phyloP scores from a whole-genome alignment of 1,140 invertebrate genomes.

The Homalodisca vitripennis region DNA sequence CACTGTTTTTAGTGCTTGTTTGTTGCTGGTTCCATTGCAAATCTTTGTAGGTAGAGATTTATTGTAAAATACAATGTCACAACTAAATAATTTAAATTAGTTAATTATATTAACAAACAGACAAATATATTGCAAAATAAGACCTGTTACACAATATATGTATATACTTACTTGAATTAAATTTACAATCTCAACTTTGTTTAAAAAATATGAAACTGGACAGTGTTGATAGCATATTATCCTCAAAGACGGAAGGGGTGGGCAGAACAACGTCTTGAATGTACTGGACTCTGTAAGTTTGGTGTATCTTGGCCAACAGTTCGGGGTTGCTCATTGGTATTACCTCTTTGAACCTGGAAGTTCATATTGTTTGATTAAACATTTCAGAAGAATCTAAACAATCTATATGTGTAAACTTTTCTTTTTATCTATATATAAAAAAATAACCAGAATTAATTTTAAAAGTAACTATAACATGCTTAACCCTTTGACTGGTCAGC shows the following conservation, averaged over 20 bases:
- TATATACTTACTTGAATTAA: slow-evolving; percentile 85
- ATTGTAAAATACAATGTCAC: too few species aligned
- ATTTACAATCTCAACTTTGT: slow-evolving; percentile 99
- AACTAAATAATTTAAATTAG: slow-evolving; percentile 9
- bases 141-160: too few species aligned
- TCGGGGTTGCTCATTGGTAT: slow-evolving; percentile 96
- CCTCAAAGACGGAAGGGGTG: slow-evolving; percentile 98
- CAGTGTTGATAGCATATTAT: slow-evolving; percentile 96
- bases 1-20: too few species aligned
- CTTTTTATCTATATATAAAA: too few species aligned
- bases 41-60: too few species aligned
- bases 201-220: slow-evolving; percentile 99
- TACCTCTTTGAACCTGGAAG: slow-evolving; percentile 80
- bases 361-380: too few species aligned
- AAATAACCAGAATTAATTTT: too few species aligned
- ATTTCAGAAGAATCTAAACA: too few species aligned
- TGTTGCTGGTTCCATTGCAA: too few species aligned
- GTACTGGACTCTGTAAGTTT: slow-evolving; percentile 99
- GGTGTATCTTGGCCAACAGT: slow-evolving; percentile 96
- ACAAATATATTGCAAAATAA: background rate
- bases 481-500: too few species aligned
- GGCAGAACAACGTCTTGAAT: slow-evolving; percentile 99
- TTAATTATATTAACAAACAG: background rate
- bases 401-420: too few species aligned
- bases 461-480: too few species aligned